Conservation (phyloP, 1,140 invertebrate species). For the Zaprionus davidi region DNA sequence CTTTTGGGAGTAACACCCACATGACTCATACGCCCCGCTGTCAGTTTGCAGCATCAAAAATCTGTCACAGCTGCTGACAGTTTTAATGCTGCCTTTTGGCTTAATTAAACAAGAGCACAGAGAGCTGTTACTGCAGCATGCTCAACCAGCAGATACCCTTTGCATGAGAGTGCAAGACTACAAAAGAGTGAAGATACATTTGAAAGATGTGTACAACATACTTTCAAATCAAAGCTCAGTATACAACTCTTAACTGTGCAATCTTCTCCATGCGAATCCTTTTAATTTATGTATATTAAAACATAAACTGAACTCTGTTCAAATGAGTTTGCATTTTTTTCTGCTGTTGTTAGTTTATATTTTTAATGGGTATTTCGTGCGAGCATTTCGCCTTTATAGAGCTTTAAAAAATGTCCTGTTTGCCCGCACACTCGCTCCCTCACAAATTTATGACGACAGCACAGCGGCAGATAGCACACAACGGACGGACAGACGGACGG, state of each 20-base stretch:
- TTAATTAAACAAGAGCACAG: slow-evolving; percentile 62
- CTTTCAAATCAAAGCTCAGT: too few relatives aligned
- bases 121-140: not conserved
- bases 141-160: slow-evolving; percentile 1
- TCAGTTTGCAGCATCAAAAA: not conserved
- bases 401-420: slow-evolving; percentile 32
- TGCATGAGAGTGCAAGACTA: too few relatives aligned
- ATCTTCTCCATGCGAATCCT: not conserved
- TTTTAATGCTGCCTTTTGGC: slow-evolving; percentile 50
- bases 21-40: slow-evolving; percentile 40
- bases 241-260: too few relatives aligned
- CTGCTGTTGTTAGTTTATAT: not conserved
- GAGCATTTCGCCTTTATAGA: slow-evolving; percentile 21
- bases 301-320: not conserved
- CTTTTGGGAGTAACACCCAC: slow-evolving; percentile 8
- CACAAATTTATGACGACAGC: slow-evolving; percentile 45
- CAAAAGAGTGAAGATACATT: too few relatives aligned
- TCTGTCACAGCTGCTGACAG: slow-evolving; percentile 46
- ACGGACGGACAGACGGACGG: not conserved
- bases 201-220: too few relatives aligned
- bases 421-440: not conserved
- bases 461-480: slow-evolving; percentile 9
- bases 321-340: not conserved
- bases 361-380: not conserved
- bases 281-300: not conserved